Conservation (phyloP, 2,113 vertebrate genomes). For the Alouatta palliata region DNA sequence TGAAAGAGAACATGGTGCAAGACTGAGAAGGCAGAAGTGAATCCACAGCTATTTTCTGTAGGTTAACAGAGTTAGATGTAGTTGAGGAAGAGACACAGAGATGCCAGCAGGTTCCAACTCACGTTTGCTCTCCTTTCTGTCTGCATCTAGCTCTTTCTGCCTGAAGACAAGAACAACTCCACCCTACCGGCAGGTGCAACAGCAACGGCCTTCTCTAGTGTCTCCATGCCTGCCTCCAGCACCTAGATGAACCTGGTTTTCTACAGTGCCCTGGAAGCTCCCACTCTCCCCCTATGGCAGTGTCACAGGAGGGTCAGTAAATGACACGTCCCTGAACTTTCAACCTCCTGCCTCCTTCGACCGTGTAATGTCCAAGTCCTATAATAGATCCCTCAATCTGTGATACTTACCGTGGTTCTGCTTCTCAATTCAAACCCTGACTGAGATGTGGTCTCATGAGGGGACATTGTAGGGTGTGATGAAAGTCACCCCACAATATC, state of each 20-base stretch:
- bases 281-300: background rate
- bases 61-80: no score
- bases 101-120: background rate
- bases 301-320: no score
- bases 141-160: background rate
- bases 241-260: background rate
- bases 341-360: no score
- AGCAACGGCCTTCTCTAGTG: background rate
- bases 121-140: background rate
- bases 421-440: background rate
- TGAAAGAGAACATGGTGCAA: background rate
- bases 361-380: background rate
- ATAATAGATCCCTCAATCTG: background rate
- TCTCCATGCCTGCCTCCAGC: background rate
- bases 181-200: background rate
- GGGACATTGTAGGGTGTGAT: rapidly evolving
- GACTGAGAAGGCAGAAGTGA: background rate
- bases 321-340: background rate
- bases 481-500: background rate
- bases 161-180: background rate
- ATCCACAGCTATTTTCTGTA: no score
- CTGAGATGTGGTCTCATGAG: background rate
- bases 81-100: background rate
- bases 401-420: background rate
- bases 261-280: background rate